Conservation (phyloP, 2,797 vertebrate species). For the Amazona finschi region DNA sequence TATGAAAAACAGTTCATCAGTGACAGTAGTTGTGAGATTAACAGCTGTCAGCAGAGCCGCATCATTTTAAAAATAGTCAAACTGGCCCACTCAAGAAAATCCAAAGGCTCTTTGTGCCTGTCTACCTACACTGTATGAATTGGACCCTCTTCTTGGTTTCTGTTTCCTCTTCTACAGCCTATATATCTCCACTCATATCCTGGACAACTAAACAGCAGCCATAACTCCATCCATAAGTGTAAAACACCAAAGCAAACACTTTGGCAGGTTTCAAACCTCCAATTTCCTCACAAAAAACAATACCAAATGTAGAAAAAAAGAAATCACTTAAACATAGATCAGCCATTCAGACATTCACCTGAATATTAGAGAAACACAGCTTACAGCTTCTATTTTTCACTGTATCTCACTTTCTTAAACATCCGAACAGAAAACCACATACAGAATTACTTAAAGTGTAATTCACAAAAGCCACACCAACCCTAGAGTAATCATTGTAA, state of each 20-base stretch:
- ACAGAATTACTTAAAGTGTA: neutral
- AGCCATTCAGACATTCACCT: neutral
- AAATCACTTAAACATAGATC: neutral
- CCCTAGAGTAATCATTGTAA: neutral
- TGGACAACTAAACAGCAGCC: neutral
- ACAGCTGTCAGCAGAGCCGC: neutral
- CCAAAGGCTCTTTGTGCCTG: neutral
- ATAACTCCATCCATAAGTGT: neutral
- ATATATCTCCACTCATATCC: neutral
- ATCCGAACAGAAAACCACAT: conserved; percentile 1
- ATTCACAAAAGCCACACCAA: neutral
- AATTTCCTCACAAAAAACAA: neutral
- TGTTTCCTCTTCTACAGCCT: neutral
- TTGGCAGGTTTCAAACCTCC: neutral
- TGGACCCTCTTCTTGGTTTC: neutral
- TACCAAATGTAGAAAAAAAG: neutral
- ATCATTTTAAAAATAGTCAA: neutral
- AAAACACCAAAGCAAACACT: neutral
- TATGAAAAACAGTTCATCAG: neutral
- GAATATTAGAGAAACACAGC: neutral
- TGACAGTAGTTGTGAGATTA: neutral
- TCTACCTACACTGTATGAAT: neutral
- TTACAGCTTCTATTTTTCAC: neutral
- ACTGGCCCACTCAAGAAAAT: neutral
- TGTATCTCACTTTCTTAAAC: neutral